These are phyloP conservation scores for Oxyscelio sp. DNA, from an alignment of 2,888 invertebrate genomes.

Conservation along the genomic window DNA sequence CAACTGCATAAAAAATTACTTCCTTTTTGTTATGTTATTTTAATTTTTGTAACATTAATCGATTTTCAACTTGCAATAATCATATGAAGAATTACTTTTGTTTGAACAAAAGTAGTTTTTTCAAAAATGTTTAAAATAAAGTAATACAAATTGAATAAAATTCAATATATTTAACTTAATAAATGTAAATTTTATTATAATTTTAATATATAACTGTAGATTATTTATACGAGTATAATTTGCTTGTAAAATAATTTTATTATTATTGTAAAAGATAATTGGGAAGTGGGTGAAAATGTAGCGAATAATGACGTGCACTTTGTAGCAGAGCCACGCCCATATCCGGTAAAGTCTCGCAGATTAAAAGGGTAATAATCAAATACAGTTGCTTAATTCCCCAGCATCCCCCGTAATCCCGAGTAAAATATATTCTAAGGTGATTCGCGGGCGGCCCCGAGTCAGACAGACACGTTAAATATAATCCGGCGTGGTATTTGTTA, in stretches of 20 bases:
- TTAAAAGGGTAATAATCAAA: slow-evolving; percentile 88
- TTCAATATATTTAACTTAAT: too few relatives aligned
- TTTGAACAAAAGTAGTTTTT: too few relatives aligned
- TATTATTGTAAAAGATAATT: slow-evolving; percentile 56
- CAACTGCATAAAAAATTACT: too few relatives aligned
- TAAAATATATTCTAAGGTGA: slow-evolving; percentile 83
- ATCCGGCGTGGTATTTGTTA: slow-evolving; percentile 86
- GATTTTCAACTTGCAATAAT: too few relatives aligned
- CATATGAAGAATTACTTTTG: too few relatives aligned
- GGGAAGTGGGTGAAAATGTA: slow-evolving; percentile 55
- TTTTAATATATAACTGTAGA: too few relatives aligned
- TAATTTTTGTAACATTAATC: too few relatives aligned
- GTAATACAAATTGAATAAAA: too few relatives aligned
- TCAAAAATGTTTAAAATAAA: too few relatives aligned
- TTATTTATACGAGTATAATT: too few relatives aligned
- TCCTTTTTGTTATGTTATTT: too few relatives aligned
- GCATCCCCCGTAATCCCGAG: slow-evolving; percentile 83
- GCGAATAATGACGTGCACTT: slow-evolving; percentile 68
- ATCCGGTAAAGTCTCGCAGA: slow-evolving; percentile 77
- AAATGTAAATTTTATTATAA: too few relatives aligned
- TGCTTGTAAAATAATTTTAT: slow-evolving; percentile 28
- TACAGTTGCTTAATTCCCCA: slow-evolving; percentile 85
- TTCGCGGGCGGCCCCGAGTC: slow-evolving; percentile 67
- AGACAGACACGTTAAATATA: slow-evolving; percentile 85
- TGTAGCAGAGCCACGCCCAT: slow-evolving; percentile 74